These are phyloP conservation scores for Dasypolia templi DNA, from an alignment of 2,888 invertebrate genomes.

Conservation along the genomic window DNA sequence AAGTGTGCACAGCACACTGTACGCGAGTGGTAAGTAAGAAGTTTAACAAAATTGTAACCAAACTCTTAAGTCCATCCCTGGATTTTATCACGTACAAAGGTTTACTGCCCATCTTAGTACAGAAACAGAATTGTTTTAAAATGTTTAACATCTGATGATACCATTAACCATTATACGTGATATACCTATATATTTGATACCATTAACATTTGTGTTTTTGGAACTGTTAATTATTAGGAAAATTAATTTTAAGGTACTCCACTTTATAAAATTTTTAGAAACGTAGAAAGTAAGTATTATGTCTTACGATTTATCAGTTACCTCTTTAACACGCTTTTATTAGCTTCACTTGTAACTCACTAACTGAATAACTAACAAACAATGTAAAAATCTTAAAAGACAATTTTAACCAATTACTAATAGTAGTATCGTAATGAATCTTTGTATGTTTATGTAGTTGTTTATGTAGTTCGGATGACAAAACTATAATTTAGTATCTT, in stretches of 20 bases:
- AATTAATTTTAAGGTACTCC: conserved; percentile 1
- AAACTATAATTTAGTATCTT: too few species aligned
- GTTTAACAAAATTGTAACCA: background rate
- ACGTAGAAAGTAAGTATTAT: background rate
- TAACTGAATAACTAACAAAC: too few species aligned
- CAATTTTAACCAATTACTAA: too few species aligned
- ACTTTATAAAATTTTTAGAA: too few species aligned
- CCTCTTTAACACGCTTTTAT: too few species aligned
- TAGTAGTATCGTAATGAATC: too few species aligned
- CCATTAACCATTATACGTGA: conserved; percentile 44
- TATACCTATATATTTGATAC: too few species aligned
- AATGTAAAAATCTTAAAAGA: too few species aligned
- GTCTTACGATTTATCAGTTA: background rate
- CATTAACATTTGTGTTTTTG: conserved; percentile 34
- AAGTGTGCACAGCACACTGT: background rate
- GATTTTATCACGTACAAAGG: conserved; percentile 59
- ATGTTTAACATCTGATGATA: conserved; percentile 64
- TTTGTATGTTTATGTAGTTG: too few species aligned
- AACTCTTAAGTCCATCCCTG: conserved; percentile 30
- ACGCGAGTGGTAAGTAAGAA: background rate
- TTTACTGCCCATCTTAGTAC: conserved; percentile 64
- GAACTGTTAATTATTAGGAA: conserved; percentile 14
- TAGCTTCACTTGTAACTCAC: too few species aligned
- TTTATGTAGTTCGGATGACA: too few species aligned
- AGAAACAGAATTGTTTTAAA: conserved; percentile 64